Evolutionary conservation across 2,113 vertebrate species (phyloP).

Genomic region (Callopanchax toddi): DNA sequence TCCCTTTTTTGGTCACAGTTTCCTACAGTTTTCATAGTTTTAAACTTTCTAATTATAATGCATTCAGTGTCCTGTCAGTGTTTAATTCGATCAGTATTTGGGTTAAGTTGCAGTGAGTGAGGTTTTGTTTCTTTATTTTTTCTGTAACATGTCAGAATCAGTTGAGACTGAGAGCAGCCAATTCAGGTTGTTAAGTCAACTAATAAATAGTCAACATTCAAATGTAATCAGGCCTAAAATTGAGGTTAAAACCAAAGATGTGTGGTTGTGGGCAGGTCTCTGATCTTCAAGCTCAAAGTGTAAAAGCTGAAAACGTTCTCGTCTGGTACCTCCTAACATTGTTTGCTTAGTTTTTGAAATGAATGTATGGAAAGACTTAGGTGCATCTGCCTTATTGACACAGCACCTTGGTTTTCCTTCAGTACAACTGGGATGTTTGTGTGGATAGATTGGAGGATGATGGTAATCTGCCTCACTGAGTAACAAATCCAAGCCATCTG

Average conservation of each 20-base stretch:
- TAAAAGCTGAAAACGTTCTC: background rate
- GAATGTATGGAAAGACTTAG: constrained; percentile 47
- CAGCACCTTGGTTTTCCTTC: constrained; percentile 31
- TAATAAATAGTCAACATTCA: constrained; percentile 7
- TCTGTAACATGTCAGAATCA: background rate
- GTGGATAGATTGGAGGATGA: constrained; percentile 59
- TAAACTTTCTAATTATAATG: too few relatives aligned
- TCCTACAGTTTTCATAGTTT: too few relatives aligned
- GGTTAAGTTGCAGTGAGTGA: background rate
- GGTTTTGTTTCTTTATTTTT: constrained; percentile 6
- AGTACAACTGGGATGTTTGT: constrained; percentile 59
- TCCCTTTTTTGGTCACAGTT: constrained; percentile 8
- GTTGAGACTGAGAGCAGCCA: constrained; percentile 20
- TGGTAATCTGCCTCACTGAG: constrained; percentile 65
- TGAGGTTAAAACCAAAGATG: background rate
- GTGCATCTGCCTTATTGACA: constrained; percentile 41
- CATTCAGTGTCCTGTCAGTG: background rate
- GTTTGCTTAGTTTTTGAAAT: constrained; percentile 43
- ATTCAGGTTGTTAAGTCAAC: background rate
- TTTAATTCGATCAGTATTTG: background rate
- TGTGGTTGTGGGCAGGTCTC: background rate
- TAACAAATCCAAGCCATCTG: constrained; percentile 80
- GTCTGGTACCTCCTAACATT: constrained; percentile 1
- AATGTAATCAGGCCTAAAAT: background rate
- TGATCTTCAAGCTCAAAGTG: too few relatives aligned